Conservation (phyloP, 2,113 vertebrate species). For the Rhinolophus ferrumequinum region DNA sequence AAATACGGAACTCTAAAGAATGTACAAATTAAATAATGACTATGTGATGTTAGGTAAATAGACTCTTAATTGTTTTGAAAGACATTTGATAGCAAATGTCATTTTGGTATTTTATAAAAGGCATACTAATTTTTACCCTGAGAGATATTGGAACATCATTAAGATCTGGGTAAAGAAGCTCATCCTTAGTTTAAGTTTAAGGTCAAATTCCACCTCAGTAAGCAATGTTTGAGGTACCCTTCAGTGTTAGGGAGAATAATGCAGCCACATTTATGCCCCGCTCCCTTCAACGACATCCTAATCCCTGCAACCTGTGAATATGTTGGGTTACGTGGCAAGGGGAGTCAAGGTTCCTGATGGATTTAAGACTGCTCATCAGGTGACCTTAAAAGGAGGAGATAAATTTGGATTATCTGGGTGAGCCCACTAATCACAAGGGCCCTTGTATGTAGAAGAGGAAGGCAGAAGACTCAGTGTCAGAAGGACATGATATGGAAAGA, state of each 20-base stretch:
- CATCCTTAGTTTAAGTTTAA: background rate
- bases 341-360: background rate
- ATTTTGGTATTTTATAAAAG: slow-evolving; percentile 19
- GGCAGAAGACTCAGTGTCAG: background rate
- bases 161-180: background rate
- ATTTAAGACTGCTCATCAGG: background rate
- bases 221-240: background rate
- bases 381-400: background rate
- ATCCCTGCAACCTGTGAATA: background rate
- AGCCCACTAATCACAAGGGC: background rate
- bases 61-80: slow-evolving; percentile 34
- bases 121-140: slow-evolving; percentile 1
- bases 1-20: slow-evolving; percentile 43
- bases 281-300: background rate
- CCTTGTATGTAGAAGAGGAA: background rate
- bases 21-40: slow-evolving; percentile 20
- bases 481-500: background rate
- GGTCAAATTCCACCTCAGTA: background rate
- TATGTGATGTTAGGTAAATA: background rate
- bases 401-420: background rate
- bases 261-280: too few species aligned
- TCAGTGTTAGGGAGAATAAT: background rate
- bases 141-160: slow-evolving; percentile 19
- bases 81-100: background rate
- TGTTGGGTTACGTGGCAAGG: background rate